phyloP scores from a whole-genome alignment of 2,797 vertebrate species.

The Siniperca undulata region DNA sequence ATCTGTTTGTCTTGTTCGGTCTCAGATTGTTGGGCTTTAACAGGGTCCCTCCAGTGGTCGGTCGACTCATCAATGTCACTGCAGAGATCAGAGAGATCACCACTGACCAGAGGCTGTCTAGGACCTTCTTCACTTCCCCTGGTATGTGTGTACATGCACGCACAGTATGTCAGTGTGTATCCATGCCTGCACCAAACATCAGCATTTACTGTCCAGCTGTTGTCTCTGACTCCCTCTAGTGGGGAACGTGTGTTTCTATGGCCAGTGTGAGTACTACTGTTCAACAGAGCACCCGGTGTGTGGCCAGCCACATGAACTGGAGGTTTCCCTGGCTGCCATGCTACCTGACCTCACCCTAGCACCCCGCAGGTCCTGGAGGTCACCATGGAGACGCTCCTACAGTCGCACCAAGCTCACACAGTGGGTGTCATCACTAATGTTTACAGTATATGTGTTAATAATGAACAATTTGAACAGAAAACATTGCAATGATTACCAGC shows the following conservation, averaged over 20 bases:
- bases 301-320: slow-evolving; percentile 87
- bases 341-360: slow-evolving; percentile 90
- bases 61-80: slow-evolving; percentile 87
- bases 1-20: slow-evolving; percentile 1
- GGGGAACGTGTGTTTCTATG: slow-evolving; percentile 93
- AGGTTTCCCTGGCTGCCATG: slow-evolving; percentile 91
- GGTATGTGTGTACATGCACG: slow-evolving; percentile 71
- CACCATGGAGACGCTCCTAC: slow-evolving; percentile 94
- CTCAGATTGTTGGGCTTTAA: slow-evolving; percentile 89
- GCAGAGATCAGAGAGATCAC: slow-evolving; percentile 89
- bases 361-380: slow-evolving; percentile 92
- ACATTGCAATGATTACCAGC: no score
- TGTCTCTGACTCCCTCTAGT: slow-evolving; percentile 75
- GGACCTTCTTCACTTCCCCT: slow-evolving; percentile 91
- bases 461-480: not conserved
- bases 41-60: slow-evolving; percentile 88
- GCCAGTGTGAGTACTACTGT: slow-evolving; percentile 94
- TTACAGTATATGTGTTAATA: not conserved
- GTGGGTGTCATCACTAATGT: slow-evolving; percentile 73
- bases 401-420: slow-evolving; percentile 89
- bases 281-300: slow-evolving; percentile 91
- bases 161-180: not conserved
- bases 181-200: no score
- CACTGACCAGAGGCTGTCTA: slow-evolving; percentile 85
- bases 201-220: no score